Evolutionary conservation across 2,797 vertebrate species (phyloP), one percentile per base, ranked within the genome.

Genomic region (Enoplosus armatus): DNA sequence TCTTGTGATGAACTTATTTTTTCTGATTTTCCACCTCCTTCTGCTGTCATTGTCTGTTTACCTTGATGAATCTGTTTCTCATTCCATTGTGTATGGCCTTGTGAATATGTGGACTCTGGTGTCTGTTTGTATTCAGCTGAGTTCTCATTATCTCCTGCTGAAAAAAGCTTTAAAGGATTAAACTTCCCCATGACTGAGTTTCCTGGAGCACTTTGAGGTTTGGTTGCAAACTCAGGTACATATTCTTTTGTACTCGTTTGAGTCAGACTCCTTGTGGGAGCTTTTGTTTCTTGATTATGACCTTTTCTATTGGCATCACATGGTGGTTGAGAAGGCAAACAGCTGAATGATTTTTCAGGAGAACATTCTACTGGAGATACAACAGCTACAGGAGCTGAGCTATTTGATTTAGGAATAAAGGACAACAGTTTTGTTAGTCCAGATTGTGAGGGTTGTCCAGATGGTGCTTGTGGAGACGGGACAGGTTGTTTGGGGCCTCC

Each of bases 81-180:
- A 74, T 75, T 61, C 51, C 48, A 65, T 11, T 89, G 79, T 53
- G 47, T 60, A 54, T 72, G 24, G 43, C 64, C 65, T 54, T 89
- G 83, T 79, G 35, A 78, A 81, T 72, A 66, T 72, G 22, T 58
- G 6, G 73, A 80, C 18, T 65, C 64, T 78, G 74, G 33, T 11
- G 1, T 35, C 53, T 82, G 83, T 73, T 90, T 86, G 41, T 39
- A 24, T 69, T 92, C 90, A 77, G 72, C 41, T 2, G 68, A 80
- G 18, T 75, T 90, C 2, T n/a, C 51, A 74, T 41, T 45, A 50
- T 91, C 87, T 62, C 79, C 89, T 43, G 61, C 87, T 27, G 91
- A 94, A 87, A 97, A 96, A 27, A 96, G 85, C 74, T 96, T 97
- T 60, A 97, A 92, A 79, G 96, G 95, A 83, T 95, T 97, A 26